These are phyloP conservation scores for Oryzias celebensis DNA, from an alignment of 2,113 vertebrate genomes.

Conservation along the genomic window DNA sequence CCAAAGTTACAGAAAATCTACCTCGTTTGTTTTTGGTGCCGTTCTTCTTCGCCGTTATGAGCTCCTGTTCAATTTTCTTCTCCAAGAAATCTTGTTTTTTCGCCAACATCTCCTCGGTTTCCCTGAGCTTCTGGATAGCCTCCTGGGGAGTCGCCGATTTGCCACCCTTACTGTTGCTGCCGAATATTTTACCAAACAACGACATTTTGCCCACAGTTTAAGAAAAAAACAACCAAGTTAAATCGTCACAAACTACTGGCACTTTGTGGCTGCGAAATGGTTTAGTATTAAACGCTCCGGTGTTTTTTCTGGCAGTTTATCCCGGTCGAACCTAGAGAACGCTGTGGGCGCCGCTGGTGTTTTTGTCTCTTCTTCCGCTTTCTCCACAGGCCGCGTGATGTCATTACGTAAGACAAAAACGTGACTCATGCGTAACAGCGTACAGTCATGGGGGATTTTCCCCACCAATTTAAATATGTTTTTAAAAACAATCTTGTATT, in stretches of 20 bases:
- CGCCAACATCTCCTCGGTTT: constrained; percentile 93
- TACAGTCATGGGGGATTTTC: constrained; percentile 6
- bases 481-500: no score
- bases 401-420: constrained; percentile 63
- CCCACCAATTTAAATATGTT: no score
- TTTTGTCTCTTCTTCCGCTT: constrained; percentile 67
- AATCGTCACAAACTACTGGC: not conserved
- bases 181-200: constrained; percentile 86
- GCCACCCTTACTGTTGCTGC: constrained; percentile 81
- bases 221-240: not conserved
- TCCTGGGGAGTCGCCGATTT: constrained; percentile 89
- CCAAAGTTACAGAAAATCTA: constrained; percentile 51
- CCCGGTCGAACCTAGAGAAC: not conserved
- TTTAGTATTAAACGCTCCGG: not conserved
- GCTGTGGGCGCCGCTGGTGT: constrained; percentile 43
- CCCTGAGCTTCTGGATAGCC: constrained; percentile 90
- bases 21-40: constrained; percentile 97
- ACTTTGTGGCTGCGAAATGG: not conserved
- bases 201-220: constrained; percentile 74
- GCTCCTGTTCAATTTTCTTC: constrained; percentile 91
- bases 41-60: constrained; percentile 88
- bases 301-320: not conserved
- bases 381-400: constrained; percentile 65
- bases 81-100: constrained; percentile 96
- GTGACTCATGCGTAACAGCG: constrained; percentile 38